Conservation (phyloP, 1,140 invertebrate species). For the Temnothorax longispinosus region DNA sequence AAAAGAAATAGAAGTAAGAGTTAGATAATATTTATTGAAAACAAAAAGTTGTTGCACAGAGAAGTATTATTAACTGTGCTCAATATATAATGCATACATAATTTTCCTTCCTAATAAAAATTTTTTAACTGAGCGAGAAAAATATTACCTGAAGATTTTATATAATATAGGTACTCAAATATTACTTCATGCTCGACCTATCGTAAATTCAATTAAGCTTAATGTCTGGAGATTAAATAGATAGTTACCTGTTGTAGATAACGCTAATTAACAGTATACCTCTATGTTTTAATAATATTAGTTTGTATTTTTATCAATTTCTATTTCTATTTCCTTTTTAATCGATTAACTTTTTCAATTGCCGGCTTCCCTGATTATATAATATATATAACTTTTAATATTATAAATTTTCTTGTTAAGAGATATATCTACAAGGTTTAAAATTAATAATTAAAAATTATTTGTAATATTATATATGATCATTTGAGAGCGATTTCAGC, state of each 20-base stretch:
- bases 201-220: conserved; percentile 32
- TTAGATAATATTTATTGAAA: neutral
- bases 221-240: neutral
- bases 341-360: neutral
- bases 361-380: neutral
- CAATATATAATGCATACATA: neutral
- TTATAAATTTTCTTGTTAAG: neutral
- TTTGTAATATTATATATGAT: neutral
- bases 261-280: neutral
- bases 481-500: neutral
- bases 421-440: neutral
- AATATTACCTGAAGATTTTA: neutral
- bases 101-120: neutral
- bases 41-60: no score
- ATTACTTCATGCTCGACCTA: conserved; percentile 32
- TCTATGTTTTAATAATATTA: neutral
- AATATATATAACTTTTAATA: neutral
- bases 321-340: neutral
- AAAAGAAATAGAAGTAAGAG: neutral
- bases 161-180: neutral
- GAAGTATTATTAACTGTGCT: neutral
- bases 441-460: neutral
- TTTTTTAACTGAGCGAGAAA: neutral
- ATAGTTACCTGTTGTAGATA: conserved; percentile 38
- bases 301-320: neutral